Percentiles rank a stretch among this genome's conserved stretches.
These are phyloP conservation scores for Mastomys natalensis DNA, from an alignment of 2,113 vertebrate genomes.

Conservation along the genomic window DNA sequence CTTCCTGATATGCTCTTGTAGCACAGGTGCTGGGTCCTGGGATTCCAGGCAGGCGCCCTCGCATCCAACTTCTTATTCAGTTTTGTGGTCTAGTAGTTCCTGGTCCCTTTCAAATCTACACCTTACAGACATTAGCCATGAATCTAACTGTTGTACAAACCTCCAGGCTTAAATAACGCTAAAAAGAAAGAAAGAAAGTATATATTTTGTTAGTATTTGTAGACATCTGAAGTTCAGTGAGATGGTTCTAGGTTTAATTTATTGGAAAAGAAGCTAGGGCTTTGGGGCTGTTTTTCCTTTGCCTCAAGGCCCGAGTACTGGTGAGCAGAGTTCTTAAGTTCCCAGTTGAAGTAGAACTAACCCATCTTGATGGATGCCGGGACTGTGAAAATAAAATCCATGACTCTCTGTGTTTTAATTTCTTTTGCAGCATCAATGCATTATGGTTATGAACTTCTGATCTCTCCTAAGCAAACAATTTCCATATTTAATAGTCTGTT, in stretches of 20 bases:
- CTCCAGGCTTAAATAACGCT: neutral
- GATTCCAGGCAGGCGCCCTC: neutral
- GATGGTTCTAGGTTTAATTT: neutral
- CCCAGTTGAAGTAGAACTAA: neutral
- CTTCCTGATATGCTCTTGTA: neutral
- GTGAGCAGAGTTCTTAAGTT: neutral
- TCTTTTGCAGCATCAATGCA: neutral
- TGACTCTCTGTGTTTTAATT: neutral
- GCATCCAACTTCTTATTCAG: neutral
- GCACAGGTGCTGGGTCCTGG: neutral
- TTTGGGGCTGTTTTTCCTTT: neutral
- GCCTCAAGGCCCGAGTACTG: neutral
- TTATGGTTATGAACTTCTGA: neutral
- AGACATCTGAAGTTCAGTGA: neutral
- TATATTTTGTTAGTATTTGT: neutral
- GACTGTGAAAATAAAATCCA: neutral
- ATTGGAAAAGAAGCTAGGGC: neutral
- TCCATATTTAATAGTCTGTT: neutral
- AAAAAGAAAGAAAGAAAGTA: neutral
- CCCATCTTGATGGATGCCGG: neutral
- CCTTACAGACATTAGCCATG: conserved; percentile 31
- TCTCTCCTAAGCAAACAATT: neutral
- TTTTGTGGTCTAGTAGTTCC: neutral
- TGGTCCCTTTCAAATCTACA: neutral
- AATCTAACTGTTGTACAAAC: neutral